Conservation (phyloP, 2,113 vertebrate genomes). For the Manacus vitellinus region DNA sequence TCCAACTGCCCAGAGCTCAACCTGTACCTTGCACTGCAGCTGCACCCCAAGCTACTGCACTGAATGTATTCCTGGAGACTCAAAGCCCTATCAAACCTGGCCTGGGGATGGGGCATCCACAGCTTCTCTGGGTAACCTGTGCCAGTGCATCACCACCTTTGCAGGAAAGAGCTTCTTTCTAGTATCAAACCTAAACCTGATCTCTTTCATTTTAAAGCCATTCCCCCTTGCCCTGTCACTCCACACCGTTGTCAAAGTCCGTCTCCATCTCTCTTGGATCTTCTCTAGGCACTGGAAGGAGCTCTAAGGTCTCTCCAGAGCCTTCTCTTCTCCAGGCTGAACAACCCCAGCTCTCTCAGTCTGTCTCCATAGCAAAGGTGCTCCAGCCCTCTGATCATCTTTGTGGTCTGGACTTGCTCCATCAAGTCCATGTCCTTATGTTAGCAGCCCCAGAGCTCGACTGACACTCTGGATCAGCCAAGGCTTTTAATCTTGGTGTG, state of each 20-base stretch:
- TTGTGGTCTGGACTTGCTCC: neutral
- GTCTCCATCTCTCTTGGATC: neutral
- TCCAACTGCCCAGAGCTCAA: neutral
- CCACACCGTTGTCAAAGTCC: neutral
- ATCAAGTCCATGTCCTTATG: neutral
- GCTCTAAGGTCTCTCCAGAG: neutral
- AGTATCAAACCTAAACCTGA: neutral
- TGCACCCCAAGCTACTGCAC: fast-evolving
- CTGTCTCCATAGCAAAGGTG: neutral
- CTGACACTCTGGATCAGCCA: neutral
- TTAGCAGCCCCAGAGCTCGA: neutral
- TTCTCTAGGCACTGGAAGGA: neutral
- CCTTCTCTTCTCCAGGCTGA: neutral
- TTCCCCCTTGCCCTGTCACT: neutral
- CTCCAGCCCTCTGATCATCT: neutral
- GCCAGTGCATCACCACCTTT: neutral
- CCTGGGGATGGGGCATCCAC: neutral
- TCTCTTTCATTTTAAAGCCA: neutral
- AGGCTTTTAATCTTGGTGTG: neutral
- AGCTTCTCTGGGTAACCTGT: neutral
- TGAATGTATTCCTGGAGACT: neutral
- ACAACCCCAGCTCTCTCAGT: neutral
- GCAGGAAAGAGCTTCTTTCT: neutral
- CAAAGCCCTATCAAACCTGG: neutral
- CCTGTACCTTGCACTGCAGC: neutral